phyloP scores from a whole-genome alignment of 2,888 invertebrate genomes.

The Aquatica leii region DNA sequence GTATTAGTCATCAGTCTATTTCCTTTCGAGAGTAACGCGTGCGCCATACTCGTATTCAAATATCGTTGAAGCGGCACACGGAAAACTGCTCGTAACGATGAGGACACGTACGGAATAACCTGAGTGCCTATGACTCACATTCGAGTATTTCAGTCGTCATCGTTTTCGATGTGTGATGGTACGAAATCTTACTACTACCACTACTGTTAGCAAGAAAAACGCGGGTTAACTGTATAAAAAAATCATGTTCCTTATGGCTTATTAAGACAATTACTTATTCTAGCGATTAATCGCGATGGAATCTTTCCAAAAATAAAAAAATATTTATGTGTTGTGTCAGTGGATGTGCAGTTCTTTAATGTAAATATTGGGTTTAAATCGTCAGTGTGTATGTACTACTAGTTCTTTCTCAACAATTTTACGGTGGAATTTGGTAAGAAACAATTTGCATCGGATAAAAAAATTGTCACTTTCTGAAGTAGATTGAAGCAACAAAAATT shows the following conservation, averaged over 20 bases:
- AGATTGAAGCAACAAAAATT: no score
- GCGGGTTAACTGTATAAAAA: conserved; percentile 39
- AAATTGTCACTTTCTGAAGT: no score
- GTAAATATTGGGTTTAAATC: conserved; percentile 32
- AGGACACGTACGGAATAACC: conserved; percentile 55
- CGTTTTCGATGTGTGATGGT: conserved; percentile 33
- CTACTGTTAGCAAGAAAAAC: conserved; percentile 32
- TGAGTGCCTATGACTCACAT: conserved; percentile 46
- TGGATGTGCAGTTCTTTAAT: conserved; percentile 37
- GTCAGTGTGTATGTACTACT: conserved; percentile 8
- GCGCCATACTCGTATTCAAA: conserved; percentile 42
- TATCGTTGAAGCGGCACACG: conserved; percentile 46
- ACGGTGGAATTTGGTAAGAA: no score
- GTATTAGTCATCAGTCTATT: conserved; percentile 51
- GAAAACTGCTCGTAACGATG: conserved; percentile 52
- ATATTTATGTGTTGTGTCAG: conserved; percentile 39
- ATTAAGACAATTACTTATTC: conserved; percentile 23
- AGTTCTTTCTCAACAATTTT: neutral
- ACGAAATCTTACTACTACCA: conserved; percentile 15
- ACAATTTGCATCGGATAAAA: no score
- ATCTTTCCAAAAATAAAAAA: conserved; percentile 30
- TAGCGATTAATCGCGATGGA: conserved; percentile 26
- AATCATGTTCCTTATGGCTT: conserved; percentile 38
- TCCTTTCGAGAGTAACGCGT: conserved; percentile 41
- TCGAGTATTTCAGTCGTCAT: conserved; percentile 42